A percentile compares a stretch with the other conserved stretches of the same genome.
Conservation (phyloP, 2,888 invertebrate genomes). For the Reticulitermes lucifugus region DNA sequence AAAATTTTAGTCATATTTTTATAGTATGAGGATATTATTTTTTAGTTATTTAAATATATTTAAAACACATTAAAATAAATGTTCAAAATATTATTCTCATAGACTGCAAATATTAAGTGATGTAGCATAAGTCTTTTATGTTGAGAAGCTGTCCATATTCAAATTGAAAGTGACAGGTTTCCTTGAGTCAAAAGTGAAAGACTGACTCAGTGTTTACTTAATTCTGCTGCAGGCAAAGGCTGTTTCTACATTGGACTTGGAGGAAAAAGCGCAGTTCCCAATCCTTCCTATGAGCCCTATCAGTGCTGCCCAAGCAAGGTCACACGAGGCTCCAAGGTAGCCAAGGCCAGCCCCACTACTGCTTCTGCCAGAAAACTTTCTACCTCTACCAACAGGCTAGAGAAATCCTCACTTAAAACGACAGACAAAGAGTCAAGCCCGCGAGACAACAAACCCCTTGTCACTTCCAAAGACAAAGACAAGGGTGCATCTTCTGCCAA, state of each 20-base stretch:
- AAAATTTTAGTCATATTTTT: constrained; percentile 38
- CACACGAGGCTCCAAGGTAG: constrained; percentile 82
- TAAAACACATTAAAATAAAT: neutral
- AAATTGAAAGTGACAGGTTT: constrained; percentile 16
- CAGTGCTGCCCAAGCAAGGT: constrained; percentile 92
- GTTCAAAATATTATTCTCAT: constrained; percentile 9
- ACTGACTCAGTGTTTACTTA: constrained; percentile 81
- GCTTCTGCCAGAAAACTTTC: constrained; percentile 49
- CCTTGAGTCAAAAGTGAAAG: neutral
- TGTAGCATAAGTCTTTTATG: constrained; percentile 1
- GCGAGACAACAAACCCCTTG: constrained; percentile 29
- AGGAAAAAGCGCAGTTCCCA: constrained; percentile 81
- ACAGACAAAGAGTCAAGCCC: constrained; percentile 33
- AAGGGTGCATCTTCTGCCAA: constrained; percentile 52
- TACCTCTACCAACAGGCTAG: constrained; percentile 58
- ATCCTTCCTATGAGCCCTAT: constrained; percentile 87
- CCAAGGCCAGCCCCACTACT: constrained; percentile 71
- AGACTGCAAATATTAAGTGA: constrained; percentile 33
- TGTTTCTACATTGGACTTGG: constrained; percentile 97
- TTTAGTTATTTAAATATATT: constrained; percentile 7
- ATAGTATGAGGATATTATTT: neutral
- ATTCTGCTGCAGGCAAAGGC: constrained; percentile 87
- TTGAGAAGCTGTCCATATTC: neutral
- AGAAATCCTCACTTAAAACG: constrained; percentile 57
- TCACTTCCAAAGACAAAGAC: constrained; percentile 37